Percentiles rank a stretch among this genome's conserved stretches.
phyloP scores from a whole-genome alignment of 2,113 vertebrate genomes.

The Halcyon malimbica region DNA sequence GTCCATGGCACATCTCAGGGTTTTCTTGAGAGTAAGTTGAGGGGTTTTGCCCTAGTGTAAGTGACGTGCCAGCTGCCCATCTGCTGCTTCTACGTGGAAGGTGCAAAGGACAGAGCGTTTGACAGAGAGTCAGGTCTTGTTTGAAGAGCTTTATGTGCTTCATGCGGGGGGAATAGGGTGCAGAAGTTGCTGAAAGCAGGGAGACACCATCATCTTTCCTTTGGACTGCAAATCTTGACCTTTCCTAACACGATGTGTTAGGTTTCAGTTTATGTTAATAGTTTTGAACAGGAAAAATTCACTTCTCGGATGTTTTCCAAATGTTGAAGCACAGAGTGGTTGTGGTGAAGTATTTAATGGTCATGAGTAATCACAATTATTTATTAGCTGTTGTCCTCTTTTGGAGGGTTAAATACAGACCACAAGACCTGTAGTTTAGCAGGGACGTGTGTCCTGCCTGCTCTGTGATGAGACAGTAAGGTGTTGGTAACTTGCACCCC shows the following conservation, averaged over 20 bases:
- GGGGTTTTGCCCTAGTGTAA: background rate
- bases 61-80: background rate
- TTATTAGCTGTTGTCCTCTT: background rate
- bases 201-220: background rate
- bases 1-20: background rate
- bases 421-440: background rate
- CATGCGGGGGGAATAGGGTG: rapidly evolving
- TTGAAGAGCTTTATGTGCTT: background rate
- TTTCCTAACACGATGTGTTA: background rate
- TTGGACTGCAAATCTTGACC: background rate
- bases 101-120: background rate
- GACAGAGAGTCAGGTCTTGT: background rate
- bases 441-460: background rate
- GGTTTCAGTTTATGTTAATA: background rate
- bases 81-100: background rate
- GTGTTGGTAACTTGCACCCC: background rate
- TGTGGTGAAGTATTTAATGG: background rate
- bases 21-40: background rate
- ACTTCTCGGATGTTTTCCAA: background rate
- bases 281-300: background rate
- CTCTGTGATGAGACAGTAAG: background rate
- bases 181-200: background rate
- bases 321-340: background rate
- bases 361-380: background rate
- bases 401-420: background rate